Conservation (phyloP, 2,888 invertebrate genomes). For the Cryptophagus acutangulus region DNA sequence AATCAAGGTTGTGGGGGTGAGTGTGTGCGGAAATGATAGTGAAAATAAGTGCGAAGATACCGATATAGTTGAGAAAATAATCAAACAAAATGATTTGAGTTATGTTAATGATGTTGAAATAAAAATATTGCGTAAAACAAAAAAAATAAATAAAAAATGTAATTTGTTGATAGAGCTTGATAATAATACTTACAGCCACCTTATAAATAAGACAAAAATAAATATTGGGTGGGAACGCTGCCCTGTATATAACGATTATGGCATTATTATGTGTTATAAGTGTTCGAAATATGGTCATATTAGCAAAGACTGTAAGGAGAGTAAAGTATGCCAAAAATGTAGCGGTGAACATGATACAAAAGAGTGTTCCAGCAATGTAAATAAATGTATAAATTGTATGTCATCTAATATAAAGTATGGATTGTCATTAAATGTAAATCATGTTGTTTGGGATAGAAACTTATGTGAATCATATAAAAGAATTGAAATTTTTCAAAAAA, state of each 20-base stretch:
- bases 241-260: slow-evolving; percentile 3
- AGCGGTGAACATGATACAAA: background rate
- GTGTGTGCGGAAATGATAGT: background rate
- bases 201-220: background rate
- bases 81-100: background rate
- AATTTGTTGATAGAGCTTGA: background rate
- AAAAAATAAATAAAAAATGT: background rate
- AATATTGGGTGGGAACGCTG: slow-evolving; percentile 2
- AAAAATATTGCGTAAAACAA: slow-evolving; percentile 1
- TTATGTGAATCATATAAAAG: background rate
- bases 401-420: background rate
- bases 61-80: background rate
- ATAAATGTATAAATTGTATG: slow-evolving; percentile 1
- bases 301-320: background rate
- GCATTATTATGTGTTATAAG: slow-evolving; percentile 2
- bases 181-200: background rate
- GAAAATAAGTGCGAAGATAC: background rate
- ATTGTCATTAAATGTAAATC: background rate
- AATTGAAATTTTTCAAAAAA: slow-evolving; percentile 2
- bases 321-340: background rate
- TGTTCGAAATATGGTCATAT: slow-evolving; percentile 3
- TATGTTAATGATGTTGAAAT: background rate
- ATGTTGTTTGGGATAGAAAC: background rate
- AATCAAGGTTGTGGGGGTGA: slow-evolving; percentile 6
- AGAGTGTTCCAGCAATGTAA: background rate